Percentiles rank a stretch among this genome's conserved stretches.
Conservation (phyloP, 2,113 vertebrate genomes). For the Dendropsophus ebraccatus region DNA sequence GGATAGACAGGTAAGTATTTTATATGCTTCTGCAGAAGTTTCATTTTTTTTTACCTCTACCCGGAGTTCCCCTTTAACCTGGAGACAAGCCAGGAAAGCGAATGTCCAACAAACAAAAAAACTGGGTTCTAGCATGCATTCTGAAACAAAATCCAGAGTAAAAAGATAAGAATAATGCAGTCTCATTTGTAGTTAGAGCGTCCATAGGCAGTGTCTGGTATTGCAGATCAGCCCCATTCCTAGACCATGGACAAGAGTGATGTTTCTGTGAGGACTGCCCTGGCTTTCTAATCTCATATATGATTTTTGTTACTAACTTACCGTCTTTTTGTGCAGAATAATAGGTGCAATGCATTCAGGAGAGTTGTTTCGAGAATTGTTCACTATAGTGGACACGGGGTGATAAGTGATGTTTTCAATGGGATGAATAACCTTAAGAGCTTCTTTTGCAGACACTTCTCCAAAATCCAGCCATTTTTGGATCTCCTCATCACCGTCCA, state of each 20-base stretch:
- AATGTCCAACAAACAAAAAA: no score
- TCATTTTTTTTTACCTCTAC: no score
- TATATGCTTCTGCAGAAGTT: no score
- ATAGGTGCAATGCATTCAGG: conserved; percentile 83
- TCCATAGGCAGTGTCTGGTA: not conserved
- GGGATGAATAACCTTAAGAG: conserved; percentile 84
- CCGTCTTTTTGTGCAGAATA: conserved; percentile 76
- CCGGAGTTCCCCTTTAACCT: no score
- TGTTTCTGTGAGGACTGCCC: not conserved
- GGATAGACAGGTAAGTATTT: no score
- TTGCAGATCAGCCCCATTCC: not conserved
- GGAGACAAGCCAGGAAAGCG: no score
- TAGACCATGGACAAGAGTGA: not conserved
- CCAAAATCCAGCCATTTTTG: conserved; percentile 90
- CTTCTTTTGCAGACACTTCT: conserved; percentile 84
- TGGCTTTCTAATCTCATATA: not conserved
- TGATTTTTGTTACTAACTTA: conserved; percentile 59
- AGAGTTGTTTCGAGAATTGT: conserved; percentile 83
- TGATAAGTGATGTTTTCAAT: conserved; percentile 84
- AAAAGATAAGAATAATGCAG: no score
- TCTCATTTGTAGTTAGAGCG: no score
- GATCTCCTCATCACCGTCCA: conserved; percentile 90
- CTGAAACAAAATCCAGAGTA: no score
- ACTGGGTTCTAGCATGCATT: no score
- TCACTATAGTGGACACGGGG: conserved; percentile 88